Conservation (phyloP, 2,797 vertebrate genomes). For the Rhinichthys osculus region DNA sequence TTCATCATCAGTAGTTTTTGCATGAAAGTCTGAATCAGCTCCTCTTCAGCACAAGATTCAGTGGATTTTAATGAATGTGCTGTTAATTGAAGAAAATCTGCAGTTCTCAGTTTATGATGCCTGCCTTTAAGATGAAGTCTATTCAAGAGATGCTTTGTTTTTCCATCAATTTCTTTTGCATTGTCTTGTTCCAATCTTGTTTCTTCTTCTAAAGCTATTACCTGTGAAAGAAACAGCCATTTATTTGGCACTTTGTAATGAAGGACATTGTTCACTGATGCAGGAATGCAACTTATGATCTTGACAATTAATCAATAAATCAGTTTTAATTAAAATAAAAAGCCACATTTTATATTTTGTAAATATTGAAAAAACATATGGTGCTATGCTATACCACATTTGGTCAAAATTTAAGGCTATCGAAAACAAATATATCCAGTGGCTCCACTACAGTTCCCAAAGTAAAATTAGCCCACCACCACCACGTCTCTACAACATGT, state of each 20-base stretch:
- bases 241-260: not conserved
- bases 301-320: not conserved
- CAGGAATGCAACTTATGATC: not conserved
- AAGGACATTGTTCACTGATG: not conserved
- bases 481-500: not conserved
- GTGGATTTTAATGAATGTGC: not conserved
- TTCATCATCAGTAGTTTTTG: constrained; percentile 32
- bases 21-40: constrained; percentile 4
- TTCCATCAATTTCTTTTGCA: not conserved
- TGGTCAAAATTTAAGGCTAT: not conserved
- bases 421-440: not conserved
- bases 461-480: not conserved
- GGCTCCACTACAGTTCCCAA: not conserved
- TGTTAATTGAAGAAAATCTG: not conserved
- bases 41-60: not conserved
- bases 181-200: not conserved
- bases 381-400: not conserved
- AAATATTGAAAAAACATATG: not conserved
- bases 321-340: not conserved
- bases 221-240: not conserved
- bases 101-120: not conserved
- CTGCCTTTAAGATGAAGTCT: not conserved
- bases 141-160: not conserved
- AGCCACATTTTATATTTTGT: not conserved
- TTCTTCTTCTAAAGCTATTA: not conserved